These are phyloP conservation scores for Myoxocephalus aenaeus DNA, from an alignment of 2,797 vertebrate species.

Conservation along the genomic window DNA sequence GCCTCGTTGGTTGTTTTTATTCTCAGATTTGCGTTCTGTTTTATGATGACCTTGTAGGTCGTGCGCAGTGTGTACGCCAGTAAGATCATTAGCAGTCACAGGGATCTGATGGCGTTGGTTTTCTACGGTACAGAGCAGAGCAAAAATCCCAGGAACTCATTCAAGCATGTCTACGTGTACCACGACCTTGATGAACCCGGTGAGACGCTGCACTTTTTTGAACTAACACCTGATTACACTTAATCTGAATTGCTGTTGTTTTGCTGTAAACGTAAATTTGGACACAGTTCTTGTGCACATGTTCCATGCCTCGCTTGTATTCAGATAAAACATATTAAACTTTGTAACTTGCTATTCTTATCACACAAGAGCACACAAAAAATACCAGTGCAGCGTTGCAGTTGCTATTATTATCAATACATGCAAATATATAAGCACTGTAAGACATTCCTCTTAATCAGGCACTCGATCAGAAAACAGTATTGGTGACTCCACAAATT, in stretches of 20 bases:
- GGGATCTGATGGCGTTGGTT: constrained; percentile 92
- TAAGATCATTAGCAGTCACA: constrained; percentile 95
- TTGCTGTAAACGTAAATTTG: neutral
- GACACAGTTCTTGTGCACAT: neutral
- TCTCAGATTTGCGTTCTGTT: neutral
- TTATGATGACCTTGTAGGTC: constrained; percentile 81
- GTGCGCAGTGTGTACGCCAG: constrained; percentile 92
- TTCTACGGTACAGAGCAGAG: constrained; percentile 93
- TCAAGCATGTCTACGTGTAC: constrained; percentile 94
- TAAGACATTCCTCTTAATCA: neutral
- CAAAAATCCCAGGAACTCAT: constrained; percentile 90
- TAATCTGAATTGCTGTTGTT: neutral
- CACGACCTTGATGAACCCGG: constrained; percentile 94
- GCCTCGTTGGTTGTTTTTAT: neutral
- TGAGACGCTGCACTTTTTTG: constrained; percentile 57
- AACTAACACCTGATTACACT: neutral
- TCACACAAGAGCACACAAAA: neutral
- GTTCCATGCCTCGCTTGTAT: neutral
- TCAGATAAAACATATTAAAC: neutral
- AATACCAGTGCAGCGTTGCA: neutral
- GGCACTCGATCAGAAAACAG: neutral
- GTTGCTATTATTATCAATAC: neutral
- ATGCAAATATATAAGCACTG: neutral
- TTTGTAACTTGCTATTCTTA: neutral
- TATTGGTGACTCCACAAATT: neutral